Conservation (phyloP, 2,797 vertebrate genomes). For the Acridotheres tristis region DNA sequence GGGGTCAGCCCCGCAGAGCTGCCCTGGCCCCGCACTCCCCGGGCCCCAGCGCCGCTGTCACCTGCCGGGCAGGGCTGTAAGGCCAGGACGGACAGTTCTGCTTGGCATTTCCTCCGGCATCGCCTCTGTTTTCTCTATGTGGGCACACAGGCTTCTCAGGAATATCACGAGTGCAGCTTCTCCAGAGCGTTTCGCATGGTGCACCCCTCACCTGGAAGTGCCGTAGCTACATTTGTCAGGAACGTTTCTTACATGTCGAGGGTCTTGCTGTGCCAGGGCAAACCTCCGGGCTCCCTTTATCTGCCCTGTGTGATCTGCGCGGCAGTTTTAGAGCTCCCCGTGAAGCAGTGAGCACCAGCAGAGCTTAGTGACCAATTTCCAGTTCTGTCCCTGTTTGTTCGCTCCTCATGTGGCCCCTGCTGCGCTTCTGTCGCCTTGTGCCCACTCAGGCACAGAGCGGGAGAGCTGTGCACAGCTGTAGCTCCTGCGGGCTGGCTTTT, state of each 20-base stretch:
- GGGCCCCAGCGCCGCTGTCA: neutral
- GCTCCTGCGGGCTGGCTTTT: neutral
- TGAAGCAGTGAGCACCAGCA: fast-evolving
- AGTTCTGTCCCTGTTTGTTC: fast-evolving
- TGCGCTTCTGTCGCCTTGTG: neutral
- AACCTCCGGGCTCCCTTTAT: fast-evolving
- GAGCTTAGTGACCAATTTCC: no score
- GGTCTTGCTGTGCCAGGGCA: neutral
- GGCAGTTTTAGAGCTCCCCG: fast-evolving
- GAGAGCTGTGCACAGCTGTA: neutral
- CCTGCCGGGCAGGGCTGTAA: fast-evolving
- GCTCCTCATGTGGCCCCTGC: fast-evolving
- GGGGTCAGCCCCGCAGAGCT: neutral
- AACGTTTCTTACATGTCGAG: fast-evolving
- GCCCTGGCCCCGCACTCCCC: no score
- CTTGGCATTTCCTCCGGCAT: neutral
- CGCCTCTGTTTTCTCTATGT: fast-evolving
- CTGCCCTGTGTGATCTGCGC: neutral
- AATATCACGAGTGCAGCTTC: neutral
- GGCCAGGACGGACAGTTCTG: neutral
- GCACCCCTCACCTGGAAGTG: neutral
- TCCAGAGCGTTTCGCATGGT: fast-evolving
- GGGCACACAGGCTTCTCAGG: neutral
- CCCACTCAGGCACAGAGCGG: fast-evolving
- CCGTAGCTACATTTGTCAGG: fast-evolving